phyloP scores from a whole-genome alignment of 2,797 vertebrate genomes.

The Ficedula albicollis region DNA sequence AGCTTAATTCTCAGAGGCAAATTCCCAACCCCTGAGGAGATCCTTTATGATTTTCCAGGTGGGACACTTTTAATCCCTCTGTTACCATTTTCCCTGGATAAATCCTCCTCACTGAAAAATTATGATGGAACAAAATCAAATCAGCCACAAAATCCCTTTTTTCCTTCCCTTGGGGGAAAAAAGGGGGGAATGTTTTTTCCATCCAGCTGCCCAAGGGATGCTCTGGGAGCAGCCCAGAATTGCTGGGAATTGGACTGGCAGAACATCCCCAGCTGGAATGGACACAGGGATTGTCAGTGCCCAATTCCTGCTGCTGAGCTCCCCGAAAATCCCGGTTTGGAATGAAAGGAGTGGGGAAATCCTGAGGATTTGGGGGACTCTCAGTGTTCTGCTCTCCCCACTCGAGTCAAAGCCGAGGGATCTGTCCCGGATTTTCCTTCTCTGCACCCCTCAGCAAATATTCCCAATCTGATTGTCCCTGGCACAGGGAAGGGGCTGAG shows the following conservation, averaged over 20 bases:
- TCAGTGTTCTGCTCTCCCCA: constrained; percentile 60
- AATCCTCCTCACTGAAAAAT: background rate
- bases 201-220: background rate
- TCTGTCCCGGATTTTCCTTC: background rate
- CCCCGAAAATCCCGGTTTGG: background rate
- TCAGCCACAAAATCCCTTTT: background rate
- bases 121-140: background rate
- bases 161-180: no score
- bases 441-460: background rate
- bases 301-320: background rate
- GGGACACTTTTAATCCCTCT: background rate
- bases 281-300: background rate
- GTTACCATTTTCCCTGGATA: accelerated
- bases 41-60: background rate
- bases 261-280: background rate
- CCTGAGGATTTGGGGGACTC: background rate
- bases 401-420: constrained; percentile 48
- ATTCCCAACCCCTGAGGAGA: background rate
- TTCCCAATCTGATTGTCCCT: background rate
- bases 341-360: background rate
- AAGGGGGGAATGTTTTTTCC: background rate
- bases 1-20: background rate
- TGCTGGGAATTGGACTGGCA: background rate
- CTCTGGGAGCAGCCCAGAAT: background rate
- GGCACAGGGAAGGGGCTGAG: background rate